These are phyloP conservation scores for Sarcophaga variegata DNA, from an alignment of 2,888 invertebrate genomes.

Conservation along the genomic window DNA sequence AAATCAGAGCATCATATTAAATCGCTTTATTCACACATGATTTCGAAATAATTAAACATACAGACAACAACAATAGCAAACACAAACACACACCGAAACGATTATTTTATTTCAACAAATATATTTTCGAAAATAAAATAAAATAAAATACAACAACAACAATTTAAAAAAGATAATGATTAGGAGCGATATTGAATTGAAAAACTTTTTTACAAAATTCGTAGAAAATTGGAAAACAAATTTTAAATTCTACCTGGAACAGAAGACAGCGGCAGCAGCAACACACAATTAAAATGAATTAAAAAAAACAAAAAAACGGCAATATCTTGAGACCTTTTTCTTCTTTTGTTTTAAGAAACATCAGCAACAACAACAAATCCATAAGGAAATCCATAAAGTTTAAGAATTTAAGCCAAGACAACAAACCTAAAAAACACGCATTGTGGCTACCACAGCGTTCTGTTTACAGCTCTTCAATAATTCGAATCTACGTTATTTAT, in stretches of 20 bases:
- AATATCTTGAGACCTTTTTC: slow-evolving; percentile 25
- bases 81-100: no score
- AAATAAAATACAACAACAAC: not conserved
- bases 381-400: slow-evolving; percentile 53
- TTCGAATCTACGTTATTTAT: no score
- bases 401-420: not conserved
- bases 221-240: slow-evolving; percentile 42
- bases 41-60: no score
- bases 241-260: slow-evolving; percentile 55
- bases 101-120: not conserved
- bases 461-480: no score
- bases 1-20: slow-evolving; percentile 60
- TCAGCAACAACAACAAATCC: slow-evolving; percentile 6
- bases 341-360: slow-evolving; percentile 42
- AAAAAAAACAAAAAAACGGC: not conserved
- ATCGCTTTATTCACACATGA: slow-evolving; percentile 64
- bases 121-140: slow-evolving; percentile 39
- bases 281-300: slow-evolving; percentile 57
- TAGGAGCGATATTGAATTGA: slow-evolving; percentile 17
- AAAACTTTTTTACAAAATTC: slow-evolving; percentile 46
- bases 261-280: slow-evolving; percentile 7
- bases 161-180: slow-evolving; percentile 51
- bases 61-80: not conserved
- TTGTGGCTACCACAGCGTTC: no score
- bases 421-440: no score